phyloP scores from a whole-genome alignment of 2,888 invertebrate genomes.

The Amphipyra tragopoginis region DNA sequence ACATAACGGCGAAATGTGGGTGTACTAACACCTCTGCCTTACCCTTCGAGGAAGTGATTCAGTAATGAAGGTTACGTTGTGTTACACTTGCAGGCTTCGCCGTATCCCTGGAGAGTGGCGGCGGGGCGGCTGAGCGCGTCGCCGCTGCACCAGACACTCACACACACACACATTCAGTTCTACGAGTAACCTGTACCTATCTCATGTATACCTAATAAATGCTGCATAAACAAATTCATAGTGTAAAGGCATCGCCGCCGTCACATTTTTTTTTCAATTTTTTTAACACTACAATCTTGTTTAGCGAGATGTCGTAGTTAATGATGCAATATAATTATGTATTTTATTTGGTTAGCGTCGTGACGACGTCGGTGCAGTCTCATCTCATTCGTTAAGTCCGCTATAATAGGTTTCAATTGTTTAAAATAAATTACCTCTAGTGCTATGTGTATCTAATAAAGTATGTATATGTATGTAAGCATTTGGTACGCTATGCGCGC shows the following conservation, averaged over 20 bases:
- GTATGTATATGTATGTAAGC: slow-evolving; percentile 86
- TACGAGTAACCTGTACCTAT: slow-evolving; percentile 23
- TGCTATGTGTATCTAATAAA: slow-evolving; percentile 81
- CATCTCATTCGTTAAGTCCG: slow-evolving; percentile 68
- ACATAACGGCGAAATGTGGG: too few species aligned
- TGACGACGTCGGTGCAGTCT: slow-evolving; percentile 60
- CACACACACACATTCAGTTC: slow-evolving; percentile 2
- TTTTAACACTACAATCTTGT: slow-evolving; percentile 38
- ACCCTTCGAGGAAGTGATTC: too few species aligned
- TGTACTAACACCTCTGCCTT: too few species aligned
- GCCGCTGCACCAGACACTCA: neutral
- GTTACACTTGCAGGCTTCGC: slow-evolving; percentile 1
- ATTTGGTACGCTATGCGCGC: slow-evolving; percentile 85
- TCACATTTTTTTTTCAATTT: slow-evolving; percentile 43
- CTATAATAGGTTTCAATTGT: slow-evolving; percentile 74
- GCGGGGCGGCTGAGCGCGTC: slow-evolving; percentile 16
- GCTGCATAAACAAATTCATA: slow-evolving; percentile 69
- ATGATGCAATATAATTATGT: slow-evolving; percentile 58
- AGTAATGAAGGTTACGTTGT: neutral
- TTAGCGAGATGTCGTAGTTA: slow-evolving; percentile 45
- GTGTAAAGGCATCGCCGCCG: slow-evolving; percentile 60
- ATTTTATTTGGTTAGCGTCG: slow-evolving; percentile 52
- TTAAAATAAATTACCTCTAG: slow-evolving; percentile 84
- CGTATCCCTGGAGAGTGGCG: too few species aligned
- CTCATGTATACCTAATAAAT: slow-evolving; percentile 7